Percentiles rank a stretch among this genome's conserved stretches.
phyloP scores from a whole-genome alignment of 2,113 vertebrate genomes.

The Platycercus adscitus region DNA sequence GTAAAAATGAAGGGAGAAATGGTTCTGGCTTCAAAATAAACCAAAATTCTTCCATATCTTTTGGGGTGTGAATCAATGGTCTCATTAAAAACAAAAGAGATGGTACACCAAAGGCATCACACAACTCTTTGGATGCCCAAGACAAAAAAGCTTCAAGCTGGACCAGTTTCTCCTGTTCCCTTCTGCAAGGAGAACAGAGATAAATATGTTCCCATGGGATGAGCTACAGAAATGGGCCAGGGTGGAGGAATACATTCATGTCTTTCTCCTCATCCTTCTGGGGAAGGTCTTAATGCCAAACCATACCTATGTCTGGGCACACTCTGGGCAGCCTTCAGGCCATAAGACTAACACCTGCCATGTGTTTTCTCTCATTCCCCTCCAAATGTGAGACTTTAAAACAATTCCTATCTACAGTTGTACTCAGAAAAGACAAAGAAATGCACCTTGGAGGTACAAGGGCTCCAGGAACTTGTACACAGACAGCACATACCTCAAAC shows the following conservation, averaged over 20 bases:
- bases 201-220: background rate
- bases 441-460: background rate
- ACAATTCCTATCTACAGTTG: background rate
- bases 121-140: background rate
- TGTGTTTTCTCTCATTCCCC: accelerated
- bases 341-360: accelerated
- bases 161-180: background rate
- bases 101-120: background rate
- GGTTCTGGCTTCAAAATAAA: background rate
- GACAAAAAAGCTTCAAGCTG: background rate
- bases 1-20: background rate
- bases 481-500: background rate
- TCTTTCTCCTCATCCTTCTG: background rate
- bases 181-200: background rate
- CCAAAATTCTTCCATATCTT: background rate
- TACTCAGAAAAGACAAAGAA: background rate
- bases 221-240: background rate
- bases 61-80: background rate
- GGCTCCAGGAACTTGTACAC: background rate
- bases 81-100: background rate
- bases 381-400: background rate
- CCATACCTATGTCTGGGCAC: background rate
- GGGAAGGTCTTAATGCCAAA: background rate
- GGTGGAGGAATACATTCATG: background rate
- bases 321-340: background rate